phyloP scores from a whole-genome alignment of 2,113 vertebrate genomes.

The Pantherophis guttatus region DNA sequence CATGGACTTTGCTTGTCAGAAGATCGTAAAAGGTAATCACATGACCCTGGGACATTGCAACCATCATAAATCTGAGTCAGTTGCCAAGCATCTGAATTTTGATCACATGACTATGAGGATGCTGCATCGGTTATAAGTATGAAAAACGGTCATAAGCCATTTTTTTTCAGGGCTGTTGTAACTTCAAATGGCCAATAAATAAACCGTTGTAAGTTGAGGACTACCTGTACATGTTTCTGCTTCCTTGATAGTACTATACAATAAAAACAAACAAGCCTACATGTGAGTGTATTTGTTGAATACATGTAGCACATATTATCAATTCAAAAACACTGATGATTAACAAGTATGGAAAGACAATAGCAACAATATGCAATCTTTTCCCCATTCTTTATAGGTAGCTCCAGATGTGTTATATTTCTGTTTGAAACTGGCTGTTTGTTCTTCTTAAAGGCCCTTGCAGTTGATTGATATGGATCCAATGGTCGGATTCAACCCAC shows the following conservation, averaged over 20 bases:
- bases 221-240: background rate
- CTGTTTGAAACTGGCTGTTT: background rate
- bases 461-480: no score
- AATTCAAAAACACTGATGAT: background rate
- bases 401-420: background rate
- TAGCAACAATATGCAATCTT: background rate
- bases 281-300: background rate
- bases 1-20: background rate
- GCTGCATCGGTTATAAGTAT: no score
- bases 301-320: background rate
- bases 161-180: no score
- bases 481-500: no score
- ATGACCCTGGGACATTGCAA: background rate
- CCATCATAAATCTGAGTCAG: no score
- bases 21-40: background rate
- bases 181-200: background rate
- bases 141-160: no score
- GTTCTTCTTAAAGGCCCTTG: background rate
- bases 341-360: background rate
- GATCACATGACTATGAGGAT: no score
- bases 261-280: background rate
- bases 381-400: conserved; percentile 19
- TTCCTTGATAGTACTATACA: background rate
- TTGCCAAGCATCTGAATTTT: no score
- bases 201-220: background rate